Percentiles rank a stretch among this genome's conserved stretches.
These are phyloP conservation scores for Eledone cirrhosa DNA, from an alignment of 2,888 invertebrate species.

Conservation along the genomic window DNA sequence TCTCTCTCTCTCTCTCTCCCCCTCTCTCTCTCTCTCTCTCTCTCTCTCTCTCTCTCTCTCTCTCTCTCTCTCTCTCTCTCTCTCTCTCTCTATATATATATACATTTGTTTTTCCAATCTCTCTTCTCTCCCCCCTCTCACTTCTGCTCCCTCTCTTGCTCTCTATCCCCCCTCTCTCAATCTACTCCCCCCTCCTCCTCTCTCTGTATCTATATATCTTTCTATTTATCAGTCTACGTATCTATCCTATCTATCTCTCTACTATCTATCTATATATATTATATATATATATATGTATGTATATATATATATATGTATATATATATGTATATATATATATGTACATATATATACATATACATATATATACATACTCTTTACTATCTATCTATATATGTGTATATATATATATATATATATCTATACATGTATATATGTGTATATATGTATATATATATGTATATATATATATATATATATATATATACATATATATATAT, in stretches of 20 bases:
- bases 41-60: neutral
- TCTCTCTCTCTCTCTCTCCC: neutral
- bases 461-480: neutral
- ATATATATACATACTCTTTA: conserved; percentile 30
- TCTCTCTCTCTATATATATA: too few species aligned
- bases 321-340: neutral
- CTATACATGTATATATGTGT: conserved; percentile 10
- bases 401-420: conserved; percentile 16
- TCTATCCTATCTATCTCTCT: too few species aligned
- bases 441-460: neutral
- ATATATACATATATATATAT: neutral
- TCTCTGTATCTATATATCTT: too few species aligned
- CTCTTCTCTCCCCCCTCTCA: too few species aligned
- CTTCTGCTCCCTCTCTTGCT: too few species aligned
- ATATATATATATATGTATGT: neutral
- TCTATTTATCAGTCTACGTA: too few species aligned
- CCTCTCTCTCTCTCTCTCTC: neutral
- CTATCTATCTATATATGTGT: neutral
- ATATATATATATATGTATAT: neutral
- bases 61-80: too few species aligned
- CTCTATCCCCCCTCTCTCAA: too few species aligned
- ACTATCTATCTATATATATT: neutral
- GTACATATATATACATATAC: conserved; percentile 30
- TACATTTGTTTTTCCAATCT: too few species aligned
- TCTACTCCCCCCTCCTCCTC: too few species aligned